Percentiles rank a stretch among this genome's conserved stretches.
Evolutionary conservation across 2,888 invertebrate species (phyloP).

Genomic region (Anodontia alba): DNA sequence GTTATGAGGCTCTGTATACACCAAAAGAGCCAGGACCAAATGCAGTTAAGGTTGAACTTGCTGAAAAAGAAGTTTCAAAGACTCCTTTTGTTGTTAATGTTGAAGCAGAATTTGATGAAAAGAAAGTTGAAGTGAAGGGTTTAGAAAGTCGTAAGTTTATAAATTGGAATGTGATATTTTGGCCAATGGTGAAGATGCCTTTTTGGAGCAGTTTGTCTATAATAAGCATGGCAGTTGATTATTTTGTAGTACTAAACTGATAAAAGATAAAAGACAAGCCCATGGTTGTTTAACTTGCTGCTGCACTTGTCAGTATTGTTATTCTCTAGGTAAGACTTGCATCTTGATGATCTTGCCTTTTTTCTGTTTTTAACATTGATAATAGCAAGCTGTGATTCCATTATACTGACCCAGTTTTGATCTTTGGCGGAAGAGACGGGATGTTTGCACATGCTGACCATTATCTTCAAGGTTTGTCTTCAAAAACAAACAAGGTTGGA

Average conservation of each 20-base stretch:
- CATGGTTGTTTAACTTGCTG: not conserved
- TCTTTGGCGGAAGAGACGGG: conserved; percentile 12
- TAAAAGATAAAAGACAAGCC: not conserved
- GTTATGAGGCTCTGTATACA: conserved; percentile 82
- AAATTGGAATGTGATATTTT: conserved; percentile 4
- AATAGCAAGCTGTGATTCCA: conserved; percentile 12
- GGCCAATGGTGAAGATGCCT: not conserved
- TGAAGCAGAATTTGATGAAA: conserved; percentile 77
- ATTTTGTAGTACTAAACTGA: not conserved
- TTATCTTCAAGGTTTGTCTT: not conserved
- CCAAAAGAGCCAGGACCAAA: conserved; percentile 84
- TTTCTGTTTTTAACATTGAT: conserved; percentile 18
- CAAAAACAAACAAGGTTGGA: not conserved
- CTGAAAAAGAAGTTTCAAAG: conserved; percentile 81
- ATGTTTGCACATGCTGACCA: not conserved
- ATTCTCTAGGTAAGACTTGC: not conserved
- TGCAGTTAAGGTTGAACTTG: conserved; percentile 82
- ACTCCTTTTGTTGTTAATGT: conserved; percentile 83
- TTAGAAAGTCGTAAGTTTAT: conserved; percentile 59
- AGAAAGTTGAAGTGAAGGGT: conserved; percentile 76
- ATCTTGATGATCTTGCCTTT: not conserved
- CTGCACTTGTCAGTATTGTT: conserved; percentile 13
- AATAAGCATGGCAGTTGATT: conserved; percentile 5
- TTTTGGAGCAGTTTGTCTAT: not conserved
- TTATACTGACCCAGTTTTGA: conserved; percentile 20